These are phyloP conservation scores for Thera britannica DNA, from an alignment of 2,888 invertebrate species.

Conservation along the genomic window DNA sequence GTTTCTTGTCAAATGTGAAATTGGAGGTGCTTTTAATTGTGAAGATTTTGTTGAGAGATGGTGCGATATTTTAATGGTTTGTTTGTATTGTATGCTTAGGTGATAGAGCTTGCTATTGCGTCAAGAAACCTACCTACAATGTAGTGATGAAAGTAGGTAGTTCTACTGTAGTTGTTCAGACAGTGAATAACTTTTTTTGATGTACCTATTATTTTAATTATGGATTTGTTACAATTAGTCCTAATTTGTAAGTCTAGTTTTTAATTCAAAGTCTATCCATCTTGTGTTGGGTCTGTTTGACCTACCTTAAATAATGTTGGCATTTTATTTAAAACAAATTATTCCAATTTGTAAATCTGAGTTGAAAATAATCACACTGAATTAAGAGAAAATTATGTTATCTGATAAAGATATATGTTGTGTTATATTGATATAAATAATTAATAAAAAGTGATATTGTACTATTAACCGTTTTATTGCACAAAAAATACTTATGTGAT, in stretches of 20 bases:
- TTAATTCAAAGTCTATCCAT: not conserved
- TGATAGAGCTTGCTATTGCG: constrained; percentile 28
- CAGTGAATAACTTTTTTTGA: constrained; percentile 25
- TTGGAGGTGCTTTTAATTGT: constrained; percentile 72
- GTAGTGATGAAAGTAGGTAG: constrained; percentile 15
- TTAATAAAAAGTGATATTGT: constrained; percentile 82
- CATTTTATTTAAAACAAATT: constrained; percentile 74
- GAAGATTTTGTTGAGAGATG: constrained; percentile 55
- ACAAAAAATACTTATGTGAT: not conserved
- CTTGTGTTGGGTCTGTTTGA: constrained; percentile 50
- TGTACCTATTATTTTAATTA: constrained; percentile 1
- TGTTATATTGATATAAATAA: constrained; percentile 75
- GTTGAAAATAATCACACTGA: constrained; percentile 65
- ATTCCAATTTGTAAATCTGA: constrained; percentile 74
- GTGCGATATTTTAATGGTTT: constrained; percentile 70
- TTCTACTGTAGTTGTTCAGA: constrained; percentile 31
- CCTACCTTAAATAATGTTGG: constrained; percentile 60
- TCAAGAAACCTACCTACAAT: constrained; percentile 19
- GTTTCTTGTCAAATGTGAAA: constrained; percentile 63
- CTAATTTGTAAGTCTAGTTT: not conserved
- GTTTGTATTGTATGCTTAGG: constrained; percentile 53
- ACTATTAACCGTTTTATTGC: constrained; percentile 39
- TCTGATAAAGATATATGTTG: constrained; percentile 78
- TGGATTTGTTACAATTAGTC: not conserved
- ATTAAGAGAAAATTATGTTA: constrained; percentile 68